These are phyloP conservation scores for Pterocles orientalis DNA, from an alignment of 2,113 vertebrate genomes.

Conservation along the genomic window DNA sequence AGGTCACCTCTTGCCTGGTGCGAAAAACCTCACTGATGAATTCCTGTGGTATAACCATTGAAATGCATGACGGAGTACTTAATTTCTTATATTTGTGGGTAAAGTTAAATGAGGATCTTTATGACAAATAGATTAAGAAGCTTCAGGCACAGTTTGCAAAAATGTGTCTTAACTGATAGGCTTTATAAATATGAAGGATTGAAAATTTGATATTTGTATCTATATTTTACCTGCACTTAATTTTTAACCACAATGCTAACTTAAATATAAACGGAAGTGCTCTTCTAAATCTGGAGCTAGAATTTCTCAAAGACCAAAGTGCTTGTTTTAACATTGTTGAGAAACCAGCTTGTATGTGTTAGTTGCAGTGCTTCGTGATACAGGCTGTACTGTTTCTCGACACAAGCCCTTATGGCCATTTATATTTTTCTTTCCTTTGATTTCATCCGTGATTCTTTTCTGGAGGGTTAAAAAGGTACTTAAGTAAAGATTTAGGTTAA, in stretches of 20 bases:
- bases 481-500: not conserved
- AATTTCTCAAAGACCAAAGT: not conserved
- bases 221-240: rapidly evolving
- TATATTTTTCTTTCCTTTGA: not conserved
- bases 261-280: not conserved
- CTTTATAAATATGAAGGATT: not conserved
- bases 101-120: not conserved
- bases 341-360: not conserved
- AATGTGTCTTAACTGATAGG: not conserved
- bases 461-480: not conserved
- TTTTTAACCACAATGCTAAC: not conserved
- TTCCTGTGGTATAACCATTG: not conserved
- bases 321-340: not conserved
- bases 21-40: not conserved
- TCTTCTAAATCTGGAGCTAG: not conserved
- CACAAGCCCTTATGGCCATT: not conserved
- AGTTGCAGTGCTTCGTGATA: not conserved
- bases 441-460: not conserved
- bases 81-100: not conserved
- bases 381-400: not conserved
- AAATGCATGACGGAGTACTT: not conserved
- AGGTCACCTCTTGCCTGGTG: not conserved
- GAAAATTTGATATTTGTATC: not conserved
- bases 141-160: not conserved
- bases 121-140: not conserved